These are phyloP conservation scores for Ormyrus nitidulus DNA, from an alignment of 2,888 invertebrate species.

Conservation along the genomic window DNA sequence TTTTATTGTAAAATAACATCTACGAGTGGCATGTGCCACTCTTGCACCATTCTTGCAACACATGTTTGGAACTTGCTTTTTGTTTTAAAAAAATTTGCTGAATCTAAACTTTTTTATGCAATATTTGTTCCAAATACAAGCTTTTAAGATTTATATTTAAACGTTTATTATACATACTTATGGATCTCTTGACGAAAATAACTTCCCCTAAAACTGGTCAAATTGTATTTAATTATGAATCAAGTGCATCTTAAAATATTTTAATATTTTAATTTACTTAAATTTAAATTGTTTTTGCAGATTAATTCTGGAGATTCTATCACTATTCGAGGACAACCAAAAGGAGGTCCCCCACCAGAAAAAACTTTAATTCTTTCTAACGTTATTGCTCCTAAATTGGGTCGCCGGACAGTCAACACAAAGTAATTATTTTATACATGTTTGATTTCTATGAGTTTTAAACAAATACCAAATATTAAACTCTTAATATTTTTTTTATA, in stretches of 20 bases:
- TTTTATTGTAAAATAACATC: background rate
- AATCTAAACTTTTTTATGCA: too few species aligned
- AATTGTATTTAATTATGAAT: too few species aligned
- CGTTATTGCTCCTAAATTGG: slow-evolving; percentile 94
- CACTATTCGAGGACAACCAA: slow-evolving; percentile 89
- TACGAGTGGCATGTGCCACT: background rate
- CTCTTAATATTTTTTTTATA: slow-evolving; percentile 41
- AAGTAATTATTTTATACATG: slow-evolving; percentile 67
- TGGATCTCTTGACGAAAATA: too few species aligned
- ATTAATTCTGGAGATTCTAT: slow-evolving; percentile 97
- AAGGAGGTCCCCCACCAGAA: slow-evolving; percentile 92
- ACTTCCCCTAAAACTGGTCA: too few species aligned
- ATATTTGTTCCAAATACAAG: too few species aligned
- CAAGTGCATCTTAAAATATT: background rate
- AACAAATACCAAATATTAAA: background rate
- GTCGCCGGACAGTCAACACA: slow-evolving; percentile 82
- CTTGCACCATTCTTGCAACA: too few species aligned
- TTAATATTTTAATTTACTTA: background rate
- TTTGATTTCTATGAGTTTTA: background rate
- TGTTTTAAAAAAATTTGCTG: too few species aligned
- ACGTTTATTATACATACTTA: too few species aligned
- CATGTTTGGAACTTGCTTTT: too few species aligned
- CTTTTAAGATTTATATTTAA: too few species aligned
- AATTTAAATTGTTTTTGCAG: slow-evolving; percentile 77
- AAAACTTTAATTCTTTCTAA: slow-evolving; percentile 93